These are phyloP conservation scores for Campoletis sonorensis DNA, from an alignment of 1,140 invertebrate genomes.

Conservation along the genomic window DNA sequence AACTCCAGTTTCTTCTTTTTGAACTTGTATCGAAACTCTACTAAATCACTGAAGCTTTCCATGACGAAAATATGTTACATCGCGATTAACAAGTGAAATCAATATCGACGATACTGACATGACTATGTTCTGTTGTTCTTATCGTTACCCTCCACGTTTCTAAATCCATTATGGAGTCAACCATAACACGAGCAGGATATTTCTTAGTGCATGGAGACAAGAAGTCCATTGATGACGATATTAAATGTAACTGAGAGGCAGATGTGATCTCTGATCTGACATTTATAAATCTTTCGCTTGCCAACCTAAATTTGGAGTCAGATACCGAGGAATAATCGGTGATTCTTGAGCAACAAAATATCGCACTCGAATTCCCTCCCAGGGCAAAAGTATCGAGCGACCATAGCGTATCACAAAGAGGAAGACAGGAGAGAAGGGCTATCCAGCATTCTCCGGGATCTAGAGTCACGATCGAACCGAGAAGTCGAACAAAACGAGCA, in stretches of 20 bases:
- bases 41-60: too few species aligned
- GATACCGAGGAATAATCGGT: neutral
- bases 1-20: too few species aligned
- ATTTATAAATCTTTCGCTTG: conserved; percentile 10
- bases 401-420: neutral
- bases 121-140: neutral
- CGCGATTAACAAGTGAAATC: neutral
- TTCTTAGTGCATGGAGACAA: neutral
- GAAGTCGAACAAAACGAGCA: conserved; percentile 18
- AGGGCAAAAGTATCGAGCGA: neutral
- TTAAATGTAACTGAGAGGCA: neutral
- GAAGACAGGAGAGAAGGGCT: conserved; percentile 7
- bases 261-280: conserved; percentile 26
- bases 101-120: neutral
- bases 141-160: neutral
- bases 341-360: conserved; percentile 21
- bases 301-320: conserved; percentile 22
- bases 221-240: neutral
- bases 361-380: conserved; percentile 13
- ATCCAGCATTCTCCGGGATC: conserved; percentile 44
- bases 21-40: too few species aligned
- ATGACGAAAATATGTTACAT: neutral
- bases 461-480: conserved; percentile 35
- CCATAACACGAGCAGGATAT: neutral
- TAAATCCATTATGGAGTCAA: neutral